Percentiles rank a stretch among this genome's conserved stretches.
These are phyloP conservation scores for Polia nebulosa DNA, from an alignment of 2,888 invertebrate species.

Conservation along the genomic window DNA sequence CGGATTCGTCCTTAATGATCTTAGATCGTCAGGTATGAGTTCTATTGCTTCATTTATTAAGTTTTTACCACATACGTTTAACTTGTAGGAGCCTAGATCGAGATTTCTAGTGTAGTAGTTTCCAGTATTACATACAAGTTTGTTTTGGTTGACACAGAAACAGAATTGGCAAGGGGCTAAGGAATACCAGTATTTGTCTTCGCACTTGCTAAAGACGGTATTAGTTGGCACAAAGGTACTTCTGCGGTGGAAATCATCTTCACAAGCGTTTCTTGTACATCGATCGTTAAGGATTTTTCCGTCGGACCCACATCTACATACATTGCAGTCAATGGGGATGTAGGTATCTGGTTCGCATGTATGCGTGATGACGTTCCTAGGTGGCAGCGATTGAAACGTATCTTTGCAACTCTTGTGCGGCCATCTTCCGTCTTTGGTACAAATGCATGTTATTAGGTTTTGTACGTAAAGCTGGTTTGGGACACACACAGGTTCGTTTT, in stretches of 20 bases:
- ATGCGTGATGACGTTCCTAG: constrained; percentile 36
- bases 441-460: constrained; percentile 74
- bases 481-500: constrained; percentile 62
- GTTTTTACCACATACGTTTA: constrained; percentile 76
- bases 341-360: constrained; percentile 76
- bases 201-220: constrained; percentile 73
- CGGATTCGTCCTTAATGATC: constrained; percentile 49
- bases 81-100: constrained; percentile 73
- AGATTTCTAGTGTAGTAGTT: constrained; percentile 62
- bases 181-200: constrained; percentile 80
- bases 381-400: constrained; percentile 66
- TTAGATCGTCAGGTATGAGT: constrained; percentile 65
- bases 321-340: constrained; percentile 77
- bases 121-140: constrained; percentile 79
- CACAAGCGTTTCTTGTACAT: constrained; percentile 80
- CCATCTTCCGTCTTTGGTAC: constrained; percentile 77
- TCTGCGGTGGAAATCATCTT: constrained; percentile 52
- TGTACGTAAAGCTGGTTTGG: constrained; percentile 73
- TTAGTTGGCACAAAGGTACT: constrained; percentile 25
- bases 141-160: constrained; percentile 77
- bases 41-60: constrained; percentile 73
- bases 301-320: constrained; percentile 77
- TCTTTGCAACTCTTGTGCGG: constrained; percentile 73
- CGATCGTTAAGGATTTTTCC: constrained; percentile 73
- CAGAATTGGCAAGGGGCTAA: constrained; percentile 82